Percentiles rank a stretch among this genome's conserved stretches.
Conservation (phyloP, 1,140 invertebrate genomes). For the Gryon sp. region DNA sequence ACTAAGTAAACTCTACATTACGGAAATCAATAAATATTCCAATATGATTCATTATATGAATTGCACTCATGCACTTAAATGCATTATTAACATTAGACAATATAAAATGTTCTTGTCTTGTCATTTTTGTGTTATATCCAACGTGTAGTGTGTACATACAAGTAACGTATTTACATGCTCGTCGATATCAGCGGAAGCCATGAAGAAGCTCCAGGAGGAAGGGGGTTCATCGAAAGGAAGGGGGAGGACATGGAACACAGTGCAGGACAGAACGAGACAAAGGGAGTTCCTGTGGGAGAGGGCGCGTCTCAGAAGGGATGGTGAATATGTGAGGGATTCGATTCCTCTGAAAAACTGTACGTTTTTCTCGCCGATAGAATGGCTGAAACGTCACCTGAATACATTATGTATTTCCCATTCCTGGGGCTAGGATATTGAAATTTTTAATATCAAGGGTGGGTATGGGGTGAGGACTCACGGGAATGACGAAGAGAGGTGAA, state of each 20-base stretch:
- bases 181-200: slow-evolving; percentile 50
- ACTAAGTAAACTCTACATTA: neutral
- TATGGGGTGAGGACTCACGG: slow-evolving; percentile 48
- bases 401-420: slow-evolving; percentile 80
- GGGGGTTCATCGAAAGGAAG: no score
- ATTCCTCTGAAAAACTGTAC: slow-evolving; percentile 80
- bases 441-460: slow-evolving; percentile 79
- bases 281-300: slow-evolving; percentile 67
- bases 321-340: slow-evolving; percentile 71
- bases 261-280: slow-evolving; percentile 69
- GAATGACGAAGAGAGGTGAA: slow-evolving; percentile 48
- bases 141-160: slow-evolving; percentile 34
- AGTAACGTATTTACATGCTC: slow-evolving; percentile 55
- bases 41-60: slow-evolving; percentile 9
- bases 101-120: neutral
- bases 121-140: slow-evolving; percentile 40
- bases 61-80: no score
- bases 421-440: slow-evolving; percentile 80
- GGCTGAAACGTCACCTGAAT: slow-evolving; percentile 80
- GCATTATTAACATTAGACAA: neutral
- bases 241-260: slow-evolving; percentile 25
- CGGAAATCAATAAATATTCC: neutral
- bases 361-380: slow-evolving; percentile 80
- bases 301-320: slow-evolving; percentile 54
- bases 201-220: slow-evolving; percentile 15